Percentiles rank a stretch among this genome's conserved stretches.
Evolutionary conservation across 2,797 vertebrate species (phyloP).

Genomic region (Muscicapa comitata): DNA sequence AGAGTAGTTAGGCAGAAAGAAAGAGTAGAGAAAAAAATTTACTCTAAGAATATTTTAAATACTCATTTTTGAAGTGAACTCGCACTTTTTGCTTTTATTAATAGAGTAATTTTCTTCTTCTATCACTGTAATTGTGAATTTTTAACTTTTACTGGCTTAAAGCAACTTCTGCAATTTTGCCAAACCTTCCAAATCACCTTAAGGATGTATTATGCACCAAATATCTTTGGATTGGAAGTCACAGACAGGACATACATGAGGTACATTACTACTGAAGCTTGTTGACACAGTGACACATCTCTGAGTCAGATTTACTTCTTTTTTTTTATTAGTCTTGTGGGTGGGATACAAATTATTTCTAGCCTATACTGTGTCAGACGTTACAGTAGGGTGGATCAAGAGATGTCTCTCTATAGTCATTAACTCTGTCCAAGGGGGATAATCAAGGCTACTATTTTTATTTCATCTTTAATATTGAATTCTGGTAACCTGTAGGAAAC

Average conservation of each 20-base stretch:
- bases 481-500: not conserved
- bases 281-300: not conserved
- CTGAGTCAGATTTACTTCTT: conserved; percentile 25
- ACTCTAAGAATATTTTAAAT: not conserved
- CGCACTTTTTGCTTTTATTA: not conserved
- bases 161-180: not conserved
- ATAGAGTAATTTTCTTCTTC: not conserved
- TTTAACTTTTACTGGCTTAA: not conserved
- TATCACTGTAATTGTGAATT: not conserved
- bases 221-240: not conserved
- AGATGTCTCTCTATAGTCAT: not conserved
- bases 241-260: not conserved
- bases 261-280: not conserved
- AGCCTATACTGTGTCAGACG: not conserved
- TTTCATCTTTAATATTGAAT: not conserved
- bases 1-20: not conserved
- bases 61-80: not conserved
- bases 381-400: not conserved
- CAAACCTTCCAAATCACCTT: not conserved
- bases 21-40: not conserved
- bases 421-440: not conserved
- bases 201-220: not conserved
- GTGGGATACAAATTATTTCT: not conserved
- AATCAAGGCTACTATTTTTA: not conserved
- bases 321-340: not conserved